A percentile compares a stretch with the other conserved stretches of the same genome.
Evolutionary conservation across 2,888 invertebrate genomes (phyloP).

Genomic region (Thera britannica): DNA sequence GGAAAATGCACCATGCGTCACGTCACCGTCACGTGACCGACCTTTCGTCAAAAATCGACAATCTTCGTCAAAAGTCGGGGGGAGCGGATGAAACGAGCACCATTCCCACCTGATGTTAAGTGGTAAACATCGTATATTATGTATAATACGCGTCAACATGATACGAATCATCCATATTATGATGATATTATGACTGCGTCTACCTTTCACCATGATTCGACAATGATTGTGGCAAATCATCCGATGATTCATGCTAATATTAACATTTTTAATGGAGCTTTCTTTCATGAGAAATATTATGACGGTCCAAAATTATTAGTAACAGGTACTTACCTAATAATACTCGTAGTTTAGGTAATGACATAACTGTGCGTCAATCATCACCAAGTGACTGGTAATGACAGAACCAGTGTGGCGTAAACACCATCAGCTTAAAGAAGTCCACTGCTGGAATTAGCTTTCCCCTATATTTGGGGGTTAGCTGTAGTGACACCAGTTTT

Average conservation of each 20-base stretch:
- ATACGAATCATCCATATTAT: constrained; percentile 21
- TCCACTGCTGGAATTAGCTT: no score
- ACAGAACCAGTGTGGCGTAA: background rate
- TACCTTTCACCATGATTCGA: constrained; percentile 25
- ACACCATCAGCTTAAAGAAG: no score
- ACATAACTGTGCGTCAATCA: background rate
- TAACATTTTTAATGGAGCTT: background rate
- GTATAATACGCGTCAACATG: no score
- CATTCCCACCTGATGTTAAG: no score
- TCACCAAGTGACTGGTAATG: background rate
- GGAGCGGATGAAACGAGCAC: no score
- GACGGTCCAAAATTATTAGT: background rate
- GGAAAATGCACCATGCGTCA: no score
- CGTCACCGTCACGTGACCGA: no score
- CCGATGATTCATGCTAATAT: constrained; percentile 25
- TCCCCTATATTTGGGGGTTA: no score
- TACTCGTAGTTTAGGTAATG: background rate
- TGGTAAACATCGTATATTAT: no score
- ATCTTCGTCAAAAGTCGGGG: no score
- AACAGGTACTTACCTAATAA: background rate
- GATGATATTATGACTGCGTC: constrained; percentile 3
- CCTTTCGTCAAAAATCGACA: no score
- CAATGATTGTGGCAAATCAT: constrained; percentile 22
- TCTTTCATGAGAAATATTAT: constrained; percentile 1
- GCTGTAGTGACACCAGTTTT: no score